phyloP scores from a whole-genome alignment of 2,888 invertebrate species.

The Unio delphinus region DNA sequence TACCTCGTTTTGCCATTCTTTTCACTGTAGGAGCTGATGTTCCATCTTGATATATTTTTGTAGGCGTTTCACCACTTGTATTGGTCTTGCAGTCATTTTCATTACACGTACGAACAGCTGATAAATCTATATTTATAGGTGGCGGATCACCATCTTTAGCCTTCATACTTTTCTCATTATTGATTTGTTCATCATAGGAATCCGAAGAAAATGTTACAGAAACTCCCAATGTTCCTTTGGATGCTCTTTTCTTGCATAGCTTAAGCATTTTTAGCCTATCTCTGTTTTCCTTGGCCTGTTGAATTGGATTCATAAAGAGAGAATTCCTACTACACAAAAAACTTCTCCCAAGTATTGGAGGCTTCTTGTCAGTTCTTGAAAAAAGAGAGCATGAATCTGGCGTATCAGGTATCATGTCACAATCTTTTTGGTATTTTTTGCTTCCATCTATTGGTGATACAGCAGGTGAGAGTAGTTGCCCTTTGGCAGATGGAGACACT shows the following conservation, averaged over 20 bases:
- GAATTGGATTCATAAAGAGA: conserved; percentile 31
- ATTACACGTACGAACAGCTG: too few relatives aligned
- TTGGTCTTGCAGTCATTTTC: too few relatives aligned
- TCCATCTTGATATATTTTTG: conserved; percentile 24
- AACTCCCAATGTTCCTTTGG: conserved; percentile 30
- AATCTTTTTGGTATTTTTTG: conserved; percentile 11
- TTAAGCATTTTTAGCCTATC: conserved; percentile 1
- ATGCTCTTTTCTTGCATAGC: conserved; percentile 8
- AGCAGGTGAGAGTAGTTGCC: too few relatives aligned
- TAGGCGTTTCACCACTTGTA: conserved; percentile 15
- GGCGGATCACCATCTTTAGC: too few relatives aligned
- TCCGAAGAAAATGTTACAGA: conserved; percentile 27
- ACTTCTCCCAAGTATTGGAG: conserved; percentile 26
- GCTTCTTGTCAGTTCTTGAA: too few relatives aligned
- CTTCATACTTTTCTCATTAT: too few relatives aligned
- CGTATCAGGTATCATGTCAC: conserved; percentile 53
- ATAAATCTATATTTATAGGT: too few relatives aligned
- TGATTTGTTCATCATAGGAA: too few relatives aligned
- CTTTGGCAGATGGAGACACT: too few relatives aligned
- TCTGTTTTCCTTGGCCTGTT: conserved; percentile 35
- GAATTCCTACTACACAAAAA: conserved; percentile 16
- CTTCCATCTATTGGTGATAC: too few relatives aligned
- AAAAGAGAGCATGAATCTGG: conserved; percentile 28
- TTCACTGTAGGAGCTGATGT: conserved; percentile 24
- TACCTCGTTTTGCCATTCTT: conserved; percentile 45